Evolutionary conservation across 2,888 invertebrate genomes (phyloP).

Genomic region (Nephrotoma appendiculata): DNA sequence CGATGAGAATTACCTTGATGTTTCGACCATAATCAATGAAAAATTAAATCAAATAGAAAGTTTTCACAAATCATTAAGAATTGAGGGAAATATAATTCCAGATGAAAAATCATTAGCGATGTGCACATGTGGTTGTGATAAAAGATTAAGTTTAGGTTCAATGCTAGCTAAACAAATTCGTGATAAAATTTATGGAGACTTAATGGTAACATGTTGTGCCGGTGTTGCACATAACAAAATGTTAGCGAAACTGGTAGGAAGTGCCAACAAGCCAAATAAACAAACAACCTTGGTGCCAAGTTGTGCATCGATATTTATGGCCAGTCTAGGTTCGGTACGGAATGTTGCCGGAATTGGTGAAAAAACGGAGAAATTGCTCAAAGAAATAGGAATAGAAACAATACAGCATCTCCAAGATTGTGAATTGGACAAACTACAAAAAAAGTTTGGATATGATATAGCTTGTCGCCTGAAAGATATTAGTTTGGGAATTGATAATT

Average conservation of each 20-base stretch:
- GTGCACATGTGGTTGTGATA: constrained; percentile 62
- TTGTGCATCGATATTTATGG: constrained; percentile 48
- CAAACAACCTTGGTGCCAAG: constrained; percentile 66
- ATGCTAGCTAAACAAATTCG: constrained; percentile 65
- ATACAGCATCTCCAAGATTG: constrained; percentile 52
- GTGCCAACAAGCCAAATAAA: constrained; percentile 63
- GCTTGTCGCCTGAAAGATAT: constrained; percentile 53
- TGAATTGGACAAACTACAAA: constrained; percentile 41
- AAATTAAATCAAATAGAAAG: constrained; percentile 10
- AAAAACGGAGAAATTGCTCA: constrained; percentile 48
- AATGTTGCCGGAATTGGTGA: constrained; percentile 64
- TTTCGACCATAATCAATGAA: constrained; percentile 48
- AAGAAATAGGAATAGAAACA: constrained; percentile 47
- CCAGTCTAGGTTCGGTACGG: constrained; percentile 43
- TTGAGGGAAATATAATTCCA: constrained; percentile 40
- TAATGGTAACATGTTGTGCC: constrained; percentile 65
- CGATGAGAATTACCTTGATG: constrained; percentile 75
- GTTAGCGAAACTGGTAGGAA: constrained; percentile 61
- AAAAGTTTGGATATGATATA: constrained; percentile 50
- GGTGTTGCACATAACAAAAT: constrained; percentile 76
- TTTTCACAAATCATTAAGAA: constrained; percentile 1
- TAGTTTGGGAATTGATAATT: constrained; percentile 59
- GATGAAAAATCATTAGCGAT: constrained; percentile 37
- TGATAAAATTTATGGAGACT: constrained; percentile 45
- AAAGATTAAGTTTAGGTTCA: constrained; percentile 52